Evolutionary conservation across 1,140 invertebrate genomes (phyloP), one percentile per base, ranked within the genome.

Genomic region (Heliconius himera): DNA sequence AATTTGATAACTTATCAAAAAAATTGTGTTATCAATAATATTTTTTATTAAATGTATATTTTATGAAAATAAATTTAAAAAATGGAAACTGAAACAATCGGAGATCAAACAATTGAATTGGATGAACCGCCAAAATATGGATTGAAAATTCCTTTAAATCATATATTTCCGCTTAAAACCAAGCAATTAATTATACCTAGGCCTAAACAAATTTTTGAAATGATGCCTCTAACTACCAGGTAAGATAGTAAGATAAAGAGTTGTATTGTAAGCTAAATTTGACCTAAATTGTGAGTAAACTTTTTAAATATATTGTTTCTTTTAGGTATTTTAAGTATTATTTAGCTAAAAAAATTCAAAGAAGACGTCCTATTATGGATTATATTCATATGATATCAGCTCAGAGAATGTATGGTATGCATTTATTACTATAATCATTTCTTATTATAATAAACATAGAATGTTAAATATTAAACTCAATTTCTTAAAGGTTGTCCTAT

Each of bases 401-500:
- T 79, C 90, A 92, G 84, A 87, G 90, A 82, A 92, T 91, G 85
- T 91, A 93, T 90, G 90, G 89, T 91, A 85, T 87, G 90, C 84
- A 49, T 72, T 72, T n/a, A 72, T 72, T 72, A n/a, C 6, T 13
- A 38, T 9, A 22, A 22, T 66, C 3, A 66, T 6, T 16, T 26
- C 11, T 18, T 66, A 66, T 26, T 66, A 29, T 11, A 66, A 4
- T 11, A 66, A 66, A 20, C 1, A 22, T 72, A 38, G 18, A 38
- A 72, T 72, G 70, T 72, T 36, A n/a, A 38, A 72, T 36, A 72
- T 72, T 66, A 66, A 66, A 66, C 26, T 66, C 8, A n/a, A 26
- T 66, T 66, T 41, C 36, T 72, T 72, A 20, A 84, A 98, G 98
- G 98, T 84, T 98, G 97, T 83, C 98, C 98, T 26, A 96, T 99